Evolutionary conservation across 2,797 vertebrate genomes (phyloP).

Genomic region (Darevskia mixta): DNA sequence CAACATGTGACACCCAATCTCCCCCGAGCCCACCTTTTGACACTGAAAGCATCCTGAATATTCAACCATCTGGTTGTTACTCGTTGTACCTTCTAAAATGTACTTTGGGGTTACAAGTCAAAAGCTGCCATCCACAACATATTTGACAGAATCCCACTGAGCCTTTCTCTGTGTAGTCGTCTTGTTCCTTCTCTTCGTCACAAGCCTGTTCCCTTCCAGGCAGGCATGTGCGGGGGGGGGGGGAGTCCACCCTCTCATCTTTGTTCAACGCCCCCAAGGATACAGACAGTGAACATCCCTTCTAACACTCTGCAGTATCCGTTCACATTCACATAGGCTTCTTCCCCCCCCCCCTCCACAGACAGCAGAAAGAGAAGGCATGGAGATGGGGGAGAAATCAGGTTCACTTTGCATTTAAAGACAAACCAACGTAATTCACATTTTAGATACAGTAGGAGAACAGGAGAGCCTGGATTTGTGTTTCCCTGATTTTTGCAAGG

Average conservation of each 20-base stretch:
- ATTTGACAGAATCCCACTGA: not conserved
- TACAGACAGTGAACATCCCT: not conserved
- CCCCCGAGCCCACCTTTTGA: constrained; percentile 52
- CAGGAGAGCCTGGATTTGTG: no score
- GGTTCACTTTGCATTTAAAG: no score
- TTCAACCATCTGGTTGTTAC: constrained; percentile 40
- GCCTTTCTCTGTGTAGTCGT: not conserved
- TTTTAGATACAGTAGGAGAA: not conserved
- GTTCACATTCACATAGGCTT: not conserved
- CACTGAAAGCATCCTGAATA: constrained; percentile 64
- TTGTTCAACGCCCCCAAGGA: not conserved
- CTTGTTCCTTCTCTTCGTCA: constrained; percentile 16
- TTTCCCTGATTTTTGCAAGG: no score
- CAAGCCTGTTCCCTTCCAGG: constrained; percentile 22
- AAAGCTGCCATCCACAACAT: not conserved
- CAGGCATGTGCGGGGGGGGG: not conserved
- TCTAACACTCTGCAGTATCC: not conserved
- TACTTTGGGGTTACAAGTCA: not conserved
- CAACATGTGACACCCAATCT: constrained; percentile 59
- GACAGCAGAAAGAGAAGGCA: not conserved
- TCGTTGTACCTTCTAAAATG: not conserved
- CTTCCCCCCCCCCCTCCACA: accelerated
- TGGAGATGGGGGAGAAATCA: not conserved
- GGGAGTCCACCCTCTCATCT: not conserved
- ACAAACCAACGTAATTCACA: no score